These are phyloP conservation scores for Platichthys stellatus DNA, from an alignment of 2,113 vertebrate genomes.

Conservation along the genomic window DNA sequence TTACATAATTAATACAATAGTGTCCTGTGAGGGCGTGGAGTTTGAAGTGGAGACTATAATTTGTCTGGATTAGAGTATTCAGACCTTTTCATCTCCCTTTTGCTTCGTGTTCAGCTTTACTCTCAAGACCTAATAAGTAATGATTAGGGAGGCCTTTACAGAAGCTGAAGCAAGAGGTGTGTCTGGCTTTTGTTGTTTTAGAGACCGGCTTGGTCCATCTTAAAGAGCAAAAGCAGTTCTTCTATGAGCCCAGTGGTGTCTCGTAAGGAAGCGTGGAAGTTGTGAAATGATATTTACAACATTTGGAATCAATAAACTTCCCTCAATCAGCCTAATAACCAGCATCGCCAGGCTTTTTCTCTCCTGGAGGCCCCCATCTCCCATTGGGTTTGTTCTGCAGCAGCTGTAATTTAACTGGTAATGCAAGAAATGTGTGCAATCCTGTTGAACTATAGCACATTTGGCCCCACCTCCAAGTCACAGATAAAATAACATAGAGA, in stretches of 20 bases:
- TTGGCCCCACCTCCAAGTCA: slow-evolving; percentile 5
- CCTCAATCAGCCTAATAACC: not conserved
- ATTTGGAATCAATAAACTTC: not conserved
- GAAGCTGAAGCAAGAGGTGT: slow-evolving; percentile 31
- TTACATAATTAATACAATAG: slow-evolving; percentile 48
- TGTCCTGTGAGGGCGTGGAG: slow-evolving; percentile 22
- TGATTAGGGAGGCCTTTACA: slow-evolving; percentile 54
- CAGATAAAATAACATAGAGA: slow-evolving; percentile 45
- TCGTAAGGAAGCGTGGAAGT: not conserved
- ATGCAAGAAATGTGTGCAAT: slow-evolving; percentile 41
- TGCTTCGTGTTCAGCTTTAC: slow-evolving; percentile 43
- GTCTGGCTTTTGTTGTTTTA: slow-evolving; percentile 32
- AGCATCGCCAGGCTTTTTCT: slow-evolving; percentile 8
- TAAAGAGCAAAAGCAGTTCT: slow-evolving; percentile 17
- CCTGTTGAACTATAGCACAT: slow-evolving; percentile 15
- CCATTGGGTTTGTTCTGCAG: slow-evolving; percentile 24
- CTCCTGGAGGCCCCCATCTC: slow-evolving; percentile 13
- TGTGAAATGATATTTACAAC: slow-evolving; percentile 22
- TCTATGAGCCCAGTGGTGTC: not conserved
- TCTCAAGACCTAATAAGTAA: slow-evolving; percentile 35
- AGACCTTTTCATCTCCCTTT: slow-evolving; percentile 43
- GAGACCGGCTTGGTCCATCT: slow-evolving; percentile 5
- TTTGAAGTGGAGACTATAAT: slow-evolving; percentile 62
- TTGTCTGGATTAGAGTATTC: slow-evolving; percentile 62
- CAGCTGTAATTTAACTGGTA: slow-evolving; percentile 55